Conservation (phyloP, 2,888 invertebrate genomes). For the Nematopogon swammerdamellus region DNA sequence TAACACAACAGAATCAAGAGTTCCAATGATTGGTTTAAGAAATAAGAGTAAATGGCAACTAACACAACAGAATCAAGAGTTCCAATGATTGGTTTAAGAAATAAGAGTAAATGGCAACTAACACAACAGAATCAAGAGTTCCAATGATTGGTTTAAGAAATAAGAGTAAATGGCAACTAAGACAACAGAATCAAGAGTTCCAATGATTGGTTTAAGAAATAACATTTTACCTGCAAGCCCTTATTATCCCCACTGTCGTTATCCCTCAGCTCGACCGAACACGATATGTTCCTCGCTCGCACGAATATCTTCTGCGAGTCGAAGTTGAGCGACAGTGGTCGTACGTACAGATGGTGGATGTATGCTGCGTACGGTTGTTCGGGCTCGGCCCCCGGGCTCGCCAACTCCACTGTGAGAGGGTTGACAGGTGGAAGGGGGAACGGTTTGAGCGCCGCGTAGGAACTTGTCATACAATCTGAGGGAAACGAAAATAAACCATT, state of each 20-base stretch:
- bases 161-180: too few relatives aligned
- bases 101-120: too few relatives aligned
- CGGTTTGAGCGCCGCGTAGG: conserved; percentile 79
- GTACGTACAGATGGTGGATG: conserved; percentile 89
- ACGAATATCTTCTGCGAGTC: conserved; percentile 91
- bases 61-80: too few relatives aligned
- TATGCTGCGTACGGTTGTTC: conserved; percentile 82
- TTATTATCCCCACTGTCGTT: conserved; percentile 62
- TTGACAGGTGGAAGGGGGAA: conserved; percentile 76
- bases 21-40: too few relatives aligned
- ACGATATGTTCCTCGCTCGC: conserved; percentile 92
- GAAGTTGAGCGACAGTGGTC: conserved; percentile 81
- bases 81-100: too few relatives aligned
- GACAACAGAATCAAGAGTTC: too few relatives aligned
- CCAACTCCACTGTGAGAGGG: conserved; percentile 78
- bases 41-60: too few relatives aligned
- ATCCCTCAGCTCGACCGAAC: conserved; percentile 83
- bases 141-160: too few relatives aligned
- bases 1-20: too few relatives aligned
- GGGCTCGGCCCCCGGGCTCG: conserved; percentile 71
- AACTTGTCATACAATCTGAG: conserved; percentile 80
- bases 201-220: too few relatives aligned
- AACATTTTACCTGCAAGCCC: conserved; percentile 69
- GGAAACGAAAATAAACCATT: too few relatives aligned
- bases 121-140: too few relatives aligned